Conservation (phyloP, 2,113 vertebrate species). For the Ahaetulla prasina region DNA sequence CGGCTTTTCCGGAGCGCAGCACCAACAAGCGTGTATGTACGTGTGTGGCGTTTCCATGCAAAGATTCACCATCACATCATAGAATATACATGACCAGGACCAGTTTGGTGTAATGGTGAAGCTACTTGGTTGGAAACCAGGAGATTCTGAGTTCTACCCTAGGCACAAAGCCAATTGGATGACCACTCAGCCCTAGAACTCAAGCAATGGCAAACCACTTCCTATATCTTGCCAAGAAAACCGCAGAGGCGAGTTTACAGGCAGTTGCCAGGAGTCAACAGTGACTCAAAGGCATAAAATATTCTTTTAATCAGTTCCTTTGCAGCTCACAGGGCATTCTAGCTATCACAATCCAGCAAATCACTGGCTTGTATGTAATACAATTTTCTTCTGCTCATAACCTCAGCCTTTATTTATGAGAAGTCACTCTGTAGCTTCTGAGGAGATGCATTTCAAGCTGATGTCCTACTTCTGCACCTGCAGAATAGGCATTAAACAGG, state of each 20-base stretch:
- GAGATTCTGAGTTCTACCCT: neutral
- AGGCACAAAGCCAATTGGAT: neutral
- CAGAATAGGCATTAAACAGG: neutral
- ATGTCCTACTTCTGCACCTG: neutral
- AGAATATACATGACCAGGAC: neutral
- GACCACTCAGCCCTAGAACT: neutral
- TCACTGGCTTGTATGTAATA: neutral
- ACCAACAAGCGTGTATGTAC: fast-evolving
- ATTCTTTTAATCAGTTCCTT: neutral
- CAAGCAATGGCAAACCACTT: neutral
- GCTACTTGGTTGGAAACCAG: neutral
- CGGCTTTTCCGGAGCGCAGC: too few species aligned
- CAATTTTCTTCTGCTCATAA: neutral
- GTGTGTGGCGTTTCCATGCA: too few species aligned
- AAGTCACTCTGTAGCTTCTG: neutral
- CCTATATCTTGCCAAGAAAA: neutral
- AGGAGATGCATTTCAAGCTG: neutral
- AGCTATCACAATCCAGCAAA: neutral
- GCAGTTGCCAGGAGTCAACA: neutral
- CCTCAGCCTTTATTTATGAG: neutral
- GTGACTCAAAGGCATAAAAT: neutral
- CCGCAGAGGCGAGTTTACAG: neutral
- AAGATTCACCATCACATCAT: too few species aligned
- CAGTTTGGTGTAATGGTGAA: neutral
- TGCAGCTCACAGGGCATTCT: neutral